These are phyloP conservation scores for Cricetomys ansorgei DNA, from an alignment of 2,113 vertebrate genomes.

Conservation along the genomic window DNA sequence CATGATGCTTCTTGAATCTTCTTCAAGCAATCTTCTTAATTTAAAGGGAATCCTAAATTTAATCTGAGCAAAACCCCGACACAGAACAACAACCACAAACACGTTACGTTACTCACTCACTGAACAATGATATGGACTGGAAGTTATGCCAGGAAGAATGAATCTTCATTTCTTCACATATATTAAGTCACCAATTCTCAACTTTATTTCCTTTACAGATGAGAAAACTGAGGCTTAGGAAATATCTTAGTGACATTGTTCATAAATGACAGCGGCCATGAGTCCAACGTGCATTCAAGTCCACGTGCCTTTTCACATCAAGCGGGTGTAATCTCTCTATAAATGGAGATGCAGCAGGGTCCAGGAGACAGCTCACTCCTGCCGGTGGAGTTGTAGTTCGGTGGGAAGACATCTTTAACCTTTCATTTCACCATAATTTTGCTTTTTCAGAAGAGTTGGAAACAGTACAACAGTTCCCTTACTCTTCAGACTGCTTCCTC, in stretches of 20 bases:
- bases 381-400: background rate
- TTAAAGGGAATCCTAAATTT: background rate
- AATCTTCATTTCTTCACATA: background rate
- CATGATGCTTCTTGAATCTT: background rate
- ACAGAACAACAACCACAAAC: background rate
- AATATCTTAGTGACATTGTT: background rate
- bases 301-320: background rate
- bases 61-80: background rate
- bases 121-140: background rate
- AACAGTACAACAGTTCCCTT: background rate
- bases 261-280: background rate
- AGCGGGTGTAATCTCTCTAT: background rate
- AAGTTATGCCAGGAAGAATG: background rate
- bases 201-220: background rate
- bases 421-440: constrained; percentile 23
- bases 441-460: constrained; percentile 14
- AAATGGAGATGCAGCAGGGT: background rate
- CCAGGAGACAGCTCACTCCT: background rate
- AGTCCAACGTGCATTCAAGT: background rate
- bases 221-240: background rate
- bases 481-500: background rate
- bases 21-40: background rate
- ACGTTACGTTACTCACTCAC: background rate
- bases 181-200: background rate
- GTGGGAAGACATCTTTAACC: background rate